These are phyloP conservation scores for Alosa alosa DNA, from an alignment of 2,113 vertebrate species.

Conservation along the genomic window DNA sequence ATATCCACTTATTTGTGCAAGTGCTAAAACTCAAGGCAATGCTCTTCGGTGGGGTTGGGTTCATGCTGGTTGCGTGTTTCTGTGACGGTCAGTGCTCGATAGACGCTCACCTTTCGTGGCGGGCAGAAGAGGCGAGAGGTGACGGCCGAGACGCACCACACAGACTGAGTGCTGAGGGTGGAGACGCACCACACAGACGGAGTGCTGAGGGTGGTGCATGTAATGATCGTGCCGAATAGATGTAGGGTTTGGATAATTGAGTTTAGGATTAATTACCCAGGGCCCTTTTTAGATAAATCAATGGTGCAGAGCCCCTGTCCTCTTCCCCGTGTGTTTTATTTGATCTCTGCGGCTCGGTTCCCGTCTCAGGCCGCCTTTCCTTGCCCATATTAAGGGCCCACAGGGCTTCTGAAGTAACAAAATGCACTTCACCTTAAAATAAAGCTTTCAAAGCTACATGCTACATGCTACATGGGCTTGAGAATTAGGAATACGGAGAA, in stretches of 20 bases:
- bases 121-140: too few species aligned
- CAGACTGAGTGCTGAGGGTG: too few species aligned
- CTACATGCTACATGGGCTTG: too few species aligned
- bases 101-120: neutral
- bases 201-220: conserved; percentile 82
- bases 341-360: conserved; percentile 52
- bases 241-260: conserved; percentile 98
- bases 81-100: neutral
- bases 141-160: conserved; percentile 40
- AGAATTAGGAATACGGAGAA: too few species aligned
- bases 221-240: conserved; percentile 93
- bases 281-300: conserved; percentile 94
- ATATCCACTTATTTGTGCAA: neutral
- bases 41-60: neutral
- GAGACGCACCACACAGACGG: conserved; percentile 67
- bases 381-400: conserved; percentile 69
- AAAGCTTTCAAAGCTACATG: too few species aligned
- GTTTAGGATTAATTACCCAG: conserved; percentile 99
- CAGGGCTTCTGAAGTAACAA: too few species aligned
- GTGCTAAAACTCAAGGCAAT: neutral
- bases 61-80: neutral
- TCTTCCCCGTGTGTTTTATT: conserved; percentile 66
- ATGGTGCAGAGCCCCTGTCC: conserved; percentile 73
- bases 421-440: too few species aligned
- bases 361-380: conserved; percentile 86